Base-by-base conservation (phyloP, 2,888 invertebrate genomes). In the Hirudinaria manillensis region DNA sequence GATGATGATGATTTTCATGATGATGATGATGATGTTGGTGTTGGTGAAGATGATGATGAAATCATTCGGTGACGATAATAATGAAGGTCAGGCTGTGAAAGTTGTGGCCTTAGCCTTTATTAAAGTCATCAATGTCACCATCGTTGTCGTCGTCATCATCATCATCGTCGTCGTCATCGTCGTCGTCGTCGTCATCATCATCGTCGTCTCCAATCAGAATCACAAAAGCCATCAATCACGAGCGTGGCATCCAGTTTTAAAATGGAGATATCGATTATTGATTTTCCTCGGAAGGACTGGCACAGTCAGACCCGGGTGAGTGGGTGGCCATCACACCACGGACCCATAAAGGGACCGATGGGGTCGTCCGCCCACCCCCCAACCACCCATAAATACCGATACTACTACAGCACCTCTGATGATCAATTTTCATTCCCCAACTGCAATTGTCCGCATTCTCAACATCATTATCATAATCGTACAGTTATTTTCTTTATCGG, bases 1-100 rank as follows among this genome's bases (percentile, higher is more conserved):
- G 61, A 61, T 16, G 61, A 61, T n/a, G 61, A 61, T n/a, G 61
- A 61, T 61, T 16, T 21, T 61, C 21, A n/a, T 61, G 61, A 61
- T 10, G 61, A 4, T 61, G 6, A 61, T n/a, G 24, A n/a, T 61
- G 24, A n/a, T 7, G 61, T 2, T 10, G 61, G 2, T 61, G 13
- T 21, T 16, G 19, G n/a, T 61, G 61, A 16, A 21, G 24, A 19
- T n/a, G 61, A 13, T 61, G 61, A 61, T 56, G 56, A 61, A 27
- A n/a, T n/a, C n/a, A n/a, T n/a, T n/a, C n/a, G n/a, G n/a, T n/a
- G 19, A 3, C 3, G 1, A 16, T 29, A n/a, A 61, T 61, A 10
- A 61, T 61, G 61, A 61, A 2, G 61, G 1, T 61, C 21, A 4
- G 13, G 6, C 2, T 61, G 61, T 32, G 68, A 68, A 29, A 32